These are phyloP conservation scores for Oreotrochilus melanogaster DNA, from an alignment of 2,113 vertebrate species.

Conservation along the genomic window DNA sequence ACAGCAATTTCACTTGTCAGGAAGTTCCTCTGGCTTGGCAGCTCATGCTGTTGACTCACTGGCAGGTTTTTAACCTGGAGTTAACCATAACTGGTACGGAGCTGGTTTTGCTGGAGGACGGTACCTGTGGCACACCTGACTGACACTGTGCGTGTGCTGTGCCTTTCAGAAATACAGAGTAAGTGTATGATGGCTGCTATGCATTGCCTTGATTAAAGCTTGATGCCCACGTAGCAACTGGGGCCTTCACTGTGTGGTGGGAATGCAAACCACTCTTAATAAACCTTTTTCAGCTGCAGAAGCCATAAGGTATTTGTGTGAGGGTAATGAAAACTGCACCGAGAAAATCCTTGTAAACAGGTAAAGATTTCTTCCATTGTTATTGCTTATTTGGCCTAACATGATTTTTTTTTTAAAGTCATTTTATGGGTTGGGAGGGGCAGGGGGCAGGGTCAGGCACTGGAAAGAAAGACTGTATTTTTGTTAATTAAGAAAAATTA, in stretches of 20 bases:
- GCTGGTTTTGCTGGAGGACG: not conserved
- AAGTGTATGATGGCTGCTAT: not conserved
- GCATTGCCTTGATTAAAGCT: not conserved
- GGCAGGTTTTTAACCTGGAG: not conserved
- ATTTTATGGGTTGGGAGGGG: not conserved
- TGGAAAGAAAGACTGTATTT: slow-evolving; percentile 20
- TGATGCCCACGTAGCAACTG: slow-evolving; percentile 16
- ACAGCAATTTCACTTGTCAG: slow-evolving; percentile 61
- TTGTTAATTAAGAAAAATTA: slow-evolving; percentile 52
- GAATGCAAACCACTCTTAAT: not conserved
- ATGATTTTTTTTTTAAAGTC: rapidly evolving
- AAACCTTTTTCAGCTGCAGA: not conserved
- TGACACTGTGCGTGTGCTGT: not conserved
- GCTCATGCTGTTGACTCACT: slow-evolving; percentile 23
- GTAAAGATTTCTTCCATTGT: not conserved
- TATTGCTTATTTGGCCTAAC: not conserved
- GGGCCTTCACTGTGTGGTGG: not conserved
- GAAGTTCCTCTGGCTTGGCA: slow-evolving; percentile 25
- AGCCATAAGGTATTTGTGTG: not conserved
- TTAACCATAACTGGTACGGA: not conserved
- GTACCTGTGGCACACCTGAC: not conserved
- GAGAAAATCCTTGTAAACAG: not conserved
- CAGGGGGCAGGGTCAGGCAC: not conserved
- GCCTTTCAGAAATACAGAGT: not conserved
- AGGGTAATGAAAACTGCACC: not conserved